Evolutionary conservation across 2,113 vertebrate genomes (phyloP).

Genomic region (Erpornis zantholeuca): DNA sequence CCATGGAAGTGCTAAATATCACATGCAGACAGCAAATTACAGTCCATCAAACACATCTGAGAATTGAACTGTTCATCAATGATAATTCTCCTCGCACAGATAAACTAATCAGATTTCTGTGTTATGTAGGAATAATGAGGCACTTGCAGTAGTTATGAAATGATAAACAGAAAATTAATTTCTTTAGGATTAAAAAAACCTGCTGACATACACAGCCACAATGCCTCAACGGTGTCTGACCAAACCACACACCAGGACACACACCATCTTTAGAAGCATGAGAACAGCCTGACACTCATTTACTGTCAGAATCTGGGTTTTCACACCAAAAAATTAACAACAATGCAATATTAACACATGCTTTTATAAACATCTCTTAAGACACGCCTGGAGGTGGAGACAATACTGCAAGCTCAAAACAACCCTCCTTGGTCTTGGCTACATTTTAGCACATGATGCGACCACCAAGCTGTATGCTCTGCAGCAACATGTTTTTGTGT

Average conservation of each 20-base stretch:
- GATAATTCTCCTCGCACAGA: neutral
- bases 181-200: neutral
- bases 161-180: neutral
- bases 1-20: neutral
- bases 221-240: neutral
- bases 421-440: neutral
- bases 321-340: neutral
- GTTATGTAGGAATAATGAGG: neutral
- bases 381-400: neutral
- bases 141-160: neutral
- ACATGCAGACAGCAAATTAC: neutral
- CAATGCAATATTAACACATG: neutral
- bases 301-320: neutral
- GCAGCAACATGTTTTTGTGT: neutral
- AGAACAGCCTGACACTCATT: neutral
- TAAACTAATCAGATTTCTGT: neutral
- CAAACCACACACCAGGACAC: neutral
- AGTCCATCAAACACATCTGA: neutral
- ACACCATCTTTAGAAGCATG: neutral
- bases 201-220: neutral
- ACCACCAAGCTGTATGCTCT: neutral
- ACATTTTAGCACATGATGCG: rapidly evolving
- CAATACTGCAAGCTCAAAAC: neutral
- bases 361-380: neutral
- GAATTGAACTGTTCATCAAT: neutral